Conservation (phyloP, 2,797 vertebrate genomes). For the Salarias fasciatus region DNA sequence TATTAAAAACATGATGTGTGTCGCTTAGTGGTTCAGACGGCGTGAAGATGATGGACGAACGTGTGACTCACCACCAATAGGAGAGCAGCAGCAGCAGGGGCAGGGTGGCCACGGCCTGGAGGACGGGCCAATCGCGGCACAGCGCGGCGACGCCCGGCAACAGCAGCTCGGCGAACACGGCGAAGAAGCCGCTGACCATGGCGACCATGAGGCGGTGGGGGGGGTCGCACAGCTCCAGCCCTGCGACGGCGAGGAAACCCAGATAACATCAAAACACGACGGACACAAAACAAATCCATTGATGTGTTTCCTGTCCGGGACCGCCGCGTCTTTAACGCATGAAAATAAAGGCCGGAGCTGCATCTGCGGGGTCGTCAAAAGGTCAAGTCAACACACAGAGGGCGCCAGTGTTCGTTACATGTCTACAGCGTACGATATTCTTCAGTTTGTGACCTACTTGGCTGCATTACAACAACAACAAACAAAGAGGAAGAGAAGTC, state of each 20-base stretch:
- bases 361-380: not conserved
- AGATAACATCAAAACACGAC: conserved; percentile 3
- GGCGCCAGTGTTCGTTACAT: too few relatives aligned
- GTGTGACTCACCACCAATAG: conserved; percentile 88
- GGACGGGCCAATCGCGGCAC: conserved; percentile 86
- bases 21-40: too few relatives aligned
- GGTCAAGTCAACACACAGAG: conserved; percentile 2
- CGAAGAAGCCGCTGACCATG: conserved; percentile 87
- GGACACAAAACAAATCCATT: conserved; percentile 8
- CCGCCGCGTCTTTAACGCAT: not conserved
- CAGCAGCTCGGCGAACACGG: conserved; percentile 85
- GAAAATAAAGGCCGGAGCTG: not conserved
- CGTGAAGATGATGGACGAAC: not conserved
- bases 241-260: conserved; percentile 63
- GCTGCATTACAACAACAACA: too few relatives aligned
- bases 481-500: too few relatives aligned
- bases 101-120: conserved; percentile 87
- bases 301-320: conserved; percentile 26
- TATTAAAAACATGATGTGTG: too few relatives aligned
- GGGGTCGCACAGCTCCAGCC: conserved; percentile 90
- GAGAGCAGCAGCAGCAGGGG: conserved; percentile 84
- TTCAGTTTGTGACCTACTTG: too few relatives aligned
- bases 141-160: conserved; percentile 86
- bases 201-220: conserved; percentile 85
- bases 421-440: too few relatives aligned